Evolutionary conservation across 2,888 invertebrate species (phyloP).

Genomic region (Chymomyza procnemis): DNA sequence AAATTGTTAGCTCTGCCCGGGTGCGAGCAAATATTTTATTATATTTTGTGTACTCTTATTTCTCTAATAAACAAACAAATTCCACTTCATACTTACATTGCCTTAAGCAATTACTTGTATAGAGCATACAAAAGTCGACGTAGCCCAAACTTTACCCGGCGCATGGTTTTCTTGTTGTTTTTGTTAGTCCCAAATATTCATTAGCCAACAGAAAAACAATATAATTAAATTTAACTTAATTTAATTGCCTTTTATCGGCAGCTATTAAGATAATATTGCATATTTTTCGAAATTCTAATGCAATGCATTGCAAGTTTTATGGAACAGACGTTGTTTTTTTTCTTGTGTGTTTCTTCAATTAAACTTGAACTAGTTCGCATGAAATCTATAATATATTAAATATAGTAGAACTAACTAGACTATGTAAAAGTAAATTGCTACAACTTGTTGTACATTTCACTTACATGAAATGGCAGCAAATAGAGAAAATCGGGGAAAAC

Average conservation of each 20-base stretch:
- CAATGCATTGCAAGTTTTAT: conserved; percentile 22
- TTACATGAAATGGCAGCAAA: conserved; percentile 59
- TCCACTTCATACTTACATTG: no score
- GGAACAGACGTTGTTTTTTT: not conserved
- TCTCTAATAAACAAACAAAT: no score
- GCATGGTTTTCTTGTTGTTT: not conserved
- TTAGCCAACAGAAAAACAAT: conserved; percentile 46
- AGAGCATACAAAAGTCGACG: no score
- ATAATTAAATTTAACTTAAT: conserved; percentile 51
- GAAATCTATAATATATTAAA: conserved; percentile 11
- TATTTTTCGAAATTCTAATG: conserved; percentile 32
- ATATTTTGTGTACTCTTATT: no score
- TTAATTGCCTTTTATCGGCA: conserved; percentile 42
- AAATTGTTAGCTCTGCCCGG: no score
- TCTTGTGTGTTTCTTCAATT: not conserved
- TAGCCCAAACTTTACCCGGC: no score
- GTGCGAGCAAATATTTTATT: no score
- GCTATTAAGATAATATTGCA: not conserved
- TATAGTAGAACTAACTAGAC: conserved; percentile 4
- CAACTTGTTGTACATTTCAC: conserved; percentile 56
- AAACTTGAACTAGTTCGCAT: conserved; percentile 22
- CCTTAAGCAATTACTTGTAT: no score
- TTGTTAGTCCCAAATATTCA: conserved; percentile 48
- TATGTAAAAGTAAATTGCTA: conserved; percentile 32
- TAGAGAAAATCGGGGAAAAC: no score